Base-by-base conservation (phyloP, 2,797 vertebrate genomes). In the Denticeps clupeoides region DNA sequence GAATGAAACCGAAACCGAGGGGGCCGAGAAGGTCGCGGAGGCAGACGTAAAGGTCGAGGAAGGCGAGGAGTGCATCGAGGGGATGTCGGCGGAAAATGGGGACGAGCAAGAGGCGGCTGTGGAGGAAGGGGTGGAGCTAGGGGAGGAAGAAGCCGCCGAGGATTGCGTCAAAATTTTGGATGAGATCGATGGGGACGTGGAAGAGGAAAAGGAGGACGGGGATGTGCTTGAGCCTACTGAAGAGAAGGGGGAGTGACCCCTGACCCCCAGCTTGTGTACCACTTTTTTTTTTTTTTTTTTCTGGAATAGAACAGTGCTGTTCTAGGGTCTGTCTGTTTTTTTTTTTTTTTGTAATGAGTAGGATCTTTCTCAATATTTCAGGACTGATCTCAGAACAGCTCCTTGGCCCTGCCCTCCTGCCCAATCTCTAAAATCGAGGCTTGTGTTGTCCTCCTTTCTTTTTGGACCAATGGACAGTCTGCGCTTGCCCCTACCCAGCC, bases 51-150 rank as follows among this genome's bases (percentile, higher is more conserved):
- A n/a, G 0, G 47, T 51, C 2, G 43, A 22, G 1, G 49, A 37
- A 2, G 50, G 33, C 2, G 24, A 33, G 58, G 47, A 24, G 6
- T 28, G 1, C 16, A 35, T 41, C 9, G 49, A 37, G 3, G 35
- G 37, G 26, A 50, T 35, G 1, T 13, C 37, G 1, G 50, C 7
- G 1, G 64, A 63, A 2, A 55, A 2, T 1, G 46, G 33, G 1
- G 53, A 10, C 0, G 47, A 1, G 1, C 44, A 23, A 3, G 31
- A 22, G 18, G 56, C 53, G 8, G 45, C 56, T 3, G 7, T 18
- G 0, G 24, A 5, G 23, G 50, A 49, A 11, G 70, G 56, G 31
- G 52, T 1, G 0, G 53, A 61, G 11, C 63, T 26, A 3, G 51
- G 32, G 7, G 45, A 45, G 4, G 58, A 16, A 25, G 40, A 44